Evolutionary conservation across 2,888 invertebrate genomes (phyloP).

Genomic region (Himalopsyche tibetana): DNA sequence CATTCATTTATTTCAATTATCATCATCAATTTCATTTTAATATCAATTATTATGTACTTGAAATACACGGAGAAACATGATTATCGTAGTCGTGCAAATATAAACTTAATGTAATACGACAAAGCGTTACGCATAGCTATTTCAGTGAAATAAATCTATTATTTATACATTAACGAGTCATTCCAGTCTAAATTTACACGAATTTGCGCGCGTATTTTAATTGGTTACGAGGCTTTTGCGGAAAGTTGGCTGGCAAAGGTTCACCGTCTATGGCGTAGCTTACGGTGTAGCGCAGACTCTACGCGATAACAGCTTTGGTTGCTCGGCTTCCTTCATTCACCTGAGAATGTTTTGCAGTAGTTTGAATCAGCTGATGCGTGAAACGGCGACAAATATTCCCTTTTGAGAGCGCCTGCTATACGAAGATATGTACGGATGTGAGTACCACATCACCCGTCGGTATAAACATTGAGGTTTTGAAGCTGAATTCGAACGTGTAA

Average conservation of each 20-base stretch:
- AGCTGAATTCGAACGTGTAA: neutral
- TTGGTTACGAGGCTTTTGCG: conserved; percentile 17
- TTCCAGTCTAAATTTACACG: neutral
- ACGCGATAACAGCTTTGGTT: conserved; percentile 37
- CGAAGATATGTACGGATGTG: conserved; percentile 23
- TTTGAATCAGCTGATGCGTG: conserved; percentile 52
- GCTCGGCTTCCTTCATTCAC: conserved; percentile 31
- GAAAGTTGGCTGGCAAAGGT: neutral
- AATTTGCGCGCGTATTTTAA: conserved; percentile 2
- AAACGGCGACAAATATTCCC: conserved; percentile 49
- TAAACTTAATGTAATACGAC: no score
- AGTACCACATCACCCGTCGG: conserved; percentile 6
- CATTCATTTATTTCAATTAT: no score
- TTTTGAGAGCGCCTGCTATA: conserved; percentile 32
- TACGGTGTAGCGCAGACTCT: neutral
- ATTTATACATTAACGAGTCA: no score
- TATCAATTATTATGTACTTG: no score
- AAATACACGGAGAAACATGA: no score
- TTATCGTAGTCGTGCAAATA: no score
- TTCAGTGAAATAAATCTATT: no score
- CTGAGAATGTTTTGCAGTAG: conserved; percentile 46
- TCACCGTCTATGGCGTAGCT: conserved; percentile 1
- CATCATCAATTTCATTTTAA: no score
- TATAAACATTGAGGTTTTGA: conserved; percentile 14
- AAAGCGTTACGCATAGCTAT: no score